phyloP scores from a whole-genome alignment of 2,888 invertebrate genomes.

The Parnassius apollo region DNA sequence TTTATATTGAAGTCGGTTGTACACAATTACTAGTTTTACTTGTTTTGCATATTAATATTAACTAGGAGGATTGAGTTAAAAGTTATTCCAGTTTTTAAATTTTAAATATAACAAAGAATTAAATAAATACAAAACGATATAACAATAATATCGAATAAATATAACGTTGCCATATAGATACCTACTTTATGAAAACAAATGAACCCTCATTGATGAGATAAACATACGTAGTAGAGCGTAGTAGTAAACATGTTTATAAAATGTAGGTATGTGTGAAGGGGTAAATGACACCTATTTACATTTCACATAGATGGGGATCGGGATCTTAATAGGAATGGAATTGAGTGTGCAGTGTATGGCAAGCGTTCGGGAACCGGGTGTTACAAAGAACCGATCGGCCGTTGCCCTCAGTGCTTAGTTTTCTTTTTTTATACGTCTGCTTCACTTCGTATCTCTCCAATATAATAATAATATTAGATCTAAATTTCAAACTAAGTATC shows the following conservation, averaged over 20 bases:
- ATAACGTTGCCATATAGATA: no score
- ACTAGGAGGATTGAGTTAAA: no score
- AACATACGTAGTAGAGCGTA: conserved; percentile 6
- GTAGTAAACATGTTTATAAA: not conserved
- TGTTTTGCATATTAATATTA: no score
- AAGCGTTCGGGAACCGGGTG: conserved; percentile 34
- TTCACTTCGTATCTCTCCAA: conserved; percentile 30
- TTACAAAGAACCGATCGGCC: conserved; percentile 56
- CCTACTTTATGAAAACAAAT: not conserved
- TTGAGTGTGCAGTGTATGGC: conserved; percentile 33
- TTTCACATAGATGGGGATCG: conserved; percentile 19
- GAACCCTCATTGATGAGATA: conserved; percentile 11
- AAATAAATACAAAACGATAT: no score
- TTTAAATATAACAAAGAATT: no score
- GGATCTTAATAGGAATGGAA: conserved; percentile 27
- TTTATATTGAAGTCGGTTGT: no score
- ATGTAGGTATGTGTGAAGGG: conserved; percentile 4
- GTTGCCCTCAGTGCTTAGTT: conserved; percentile 56
- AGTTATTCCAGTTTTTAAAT: no score
- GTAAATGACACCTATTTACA: conserved; percentile 22
- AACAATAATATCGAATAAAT: no score
- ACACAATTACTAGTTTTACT: no score
- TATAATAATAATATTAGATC: no score
- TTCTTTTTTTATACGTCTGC: conserved; percentile 44
- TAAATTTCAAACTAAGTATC: no score